These are phyloP conservation scores for Centroberyx gerrardi DNA, from an alignment of 2,797 vertebrate genomes.

Conservation along the genomic window DNA sequence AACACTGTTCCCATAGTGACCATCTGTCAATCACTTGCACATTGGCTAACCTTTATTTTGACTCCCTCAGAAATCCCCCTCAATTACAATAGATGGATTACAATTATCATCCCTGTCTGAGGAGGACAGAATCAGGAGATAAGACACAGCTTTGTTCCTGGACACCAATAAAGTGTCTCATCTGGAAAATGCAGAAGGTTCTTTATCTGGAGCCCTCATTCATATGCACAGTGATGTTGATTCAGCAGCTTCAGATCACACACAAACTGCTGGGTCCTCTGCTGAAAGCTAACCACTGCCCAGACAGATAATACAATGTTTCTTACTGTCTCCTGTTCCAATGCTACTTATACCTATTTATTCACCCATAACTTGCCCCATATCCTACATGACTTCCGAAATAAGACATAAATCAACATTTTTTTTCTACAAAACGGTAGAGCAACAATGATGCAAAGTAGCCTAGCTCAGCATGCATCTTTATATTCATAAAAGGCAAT, in stretches of 20 bases:
- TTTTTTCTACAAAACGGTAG: slow-evolving; percentile 16
- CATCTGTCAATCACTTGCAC: slow-evolving; percentile 50
- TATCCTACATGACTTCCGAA: slow-evolving; percentile 6
- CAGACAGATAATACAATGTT: neutral
- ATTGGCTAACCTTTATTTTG: slow-evolving; percentile 25
- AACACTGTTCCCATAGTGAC: slow-evolving; percentile 57
- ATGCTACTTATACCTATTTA: slow-evolving; percentile 9
- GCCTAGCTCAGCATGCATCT: slow-evolving; percentile 34
- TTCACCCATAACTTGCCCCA: slow-evolving; percentile 5
- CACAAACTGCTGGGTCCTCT: slow-evolving; percentile 9
- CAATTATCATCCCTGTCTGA: slow-evolving; percentile 27
- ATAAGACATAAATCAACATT: neutral
- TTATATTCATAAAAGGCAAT: slow-evolving; percentile 67
- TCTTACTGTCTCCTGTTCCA: neutral
- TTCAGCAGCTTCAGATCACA: slow-evolving; percentile 43
- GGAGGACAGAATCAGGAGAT: slow-evolving; percentile 44
- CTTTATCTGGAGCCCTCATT: slow-evolving; percentile 53
- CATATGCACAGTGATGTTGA: slow-evolving; percentile 61
- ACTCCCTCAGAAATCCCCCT: slow-evolving; percentile 35
- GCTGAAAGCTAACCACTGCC: slow-evolving; percentile 12
- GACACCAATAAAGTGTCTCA: slow-evolving; percentile 58
- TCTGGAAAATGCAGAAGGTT: slow-evolving; percentile 54
- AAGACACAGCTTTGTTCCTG: slow-evolving; percentile 65
- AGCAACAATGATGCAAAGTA: slow-evolving; percentile 14
- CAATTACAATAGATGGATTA: slow-evolving; percentile 59